Conservation (phyloP, 2,888 invertebrate genomes). For the Keiferia lycopersicella region DNA sequence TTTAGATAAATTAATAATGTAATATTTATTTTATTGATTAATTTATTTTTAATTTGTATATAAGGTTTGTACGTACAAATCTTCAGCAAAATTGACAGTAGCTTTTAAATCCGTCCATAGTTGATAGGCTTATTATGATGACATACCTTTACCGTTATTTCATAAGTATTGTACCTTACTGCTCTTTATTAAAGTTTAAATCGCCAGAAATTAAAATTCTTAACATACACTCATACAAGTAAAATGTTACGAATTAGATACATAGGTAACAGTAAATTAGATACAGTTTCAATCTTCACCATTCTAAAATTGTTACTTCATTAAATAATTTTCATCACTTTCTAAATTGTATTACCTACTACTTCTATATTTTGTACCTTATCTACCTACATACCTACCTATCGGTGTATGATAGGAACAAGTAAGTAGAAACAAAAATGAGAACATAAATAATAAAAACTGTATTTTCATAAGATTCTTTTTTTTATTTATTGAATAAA, state of each 20-base stretch:
- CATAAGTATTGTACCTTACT: neutral
- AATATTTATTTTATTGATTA: constrained; percentile 31
- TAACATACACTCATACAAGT: too few relatives aligned
- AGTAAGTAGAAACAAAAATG: neutral
- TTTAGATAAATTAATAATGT: constrained; percentile 30
- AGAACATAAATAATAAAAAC: constrained; percentile 7
- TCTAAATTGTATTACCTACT: too few relatives aligned
- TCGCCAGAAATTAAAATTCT: neutral
- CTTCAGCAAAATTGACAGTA: constrained; percentile 8
- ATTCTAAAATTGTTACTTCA: too few relatives aligned
- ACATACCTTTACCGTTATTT: neutral
- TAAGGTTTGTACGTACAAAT: constrained; percentile 20
- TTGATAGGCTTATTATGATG: neutral
- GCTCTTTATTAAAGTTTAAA: neutral
- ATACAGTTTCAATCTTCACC: too few relatives aligned
- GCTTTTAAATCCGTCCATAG: constrained; percentile 17
- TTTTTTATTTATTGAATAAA: neutral
- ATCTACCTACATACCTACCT: too few relatives aligned
- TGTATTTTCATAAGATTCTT: neutral
- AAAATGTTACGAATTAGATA: too few relatives aligned
- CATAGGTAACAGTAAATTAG: too few relatives aligned
- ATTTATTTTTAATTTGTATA: constrained; percentile 29
- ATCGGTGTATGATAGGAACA: neutral
- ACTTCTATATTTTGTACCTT: too few relatives aligned
- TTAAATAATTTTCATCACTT: too few relatives aligned